phyloP scores from a whole-genome alignment of 53 echinoderm and acorn worm genomes.

The Holothuria scabra region DNA sequence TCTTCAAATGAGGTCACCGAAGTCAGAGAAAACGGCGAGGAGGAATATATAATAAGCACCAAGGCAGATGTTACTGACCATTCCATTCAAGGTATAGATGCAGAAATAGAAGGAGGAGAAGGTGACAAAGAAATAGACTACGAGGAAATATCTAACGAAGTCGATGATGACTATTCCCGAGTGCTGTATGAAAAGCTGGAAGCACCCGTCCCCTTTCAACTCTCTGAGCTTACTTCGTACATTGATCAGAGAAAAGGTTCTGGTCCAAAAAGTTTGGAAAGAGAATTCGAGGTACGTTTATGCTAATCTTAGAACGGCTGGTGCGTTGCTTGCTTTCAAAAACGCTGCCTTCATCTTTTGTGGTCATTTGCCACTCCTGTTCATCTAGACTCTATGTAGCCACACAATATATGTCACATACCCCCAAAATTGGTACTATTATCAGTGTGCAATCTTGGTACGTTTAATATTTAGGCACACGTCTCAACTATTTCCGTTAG shows the following conservation, averaged over 20 bases:
- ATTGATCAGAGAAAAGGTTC: not conserved
- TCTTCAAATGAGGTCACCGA: no score
- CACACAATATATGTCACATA: no score
- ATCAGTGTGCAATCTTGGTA: no score
- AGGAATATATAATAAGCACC: not conserved
- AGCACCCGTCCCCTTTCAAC: not conserved
- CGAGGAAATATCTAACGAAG: conserved; percentile 1
- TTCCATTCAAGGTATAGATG: not conserved
- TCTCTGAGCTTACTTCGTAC: not conserved
- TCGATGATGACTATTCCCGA: not conserved
- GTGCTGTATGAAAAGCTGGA: conserved; percentile 2
- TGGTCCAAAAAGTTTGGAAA: conserved; percentile 2
- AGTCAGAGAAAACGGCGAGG: no score
- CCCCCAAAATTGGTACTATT: no score
- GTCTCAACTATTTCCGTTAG: no score
- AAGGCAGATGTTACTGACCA: not conserved
- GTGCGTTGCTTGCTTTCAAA: no score
- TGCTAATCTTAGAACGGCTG: no score
- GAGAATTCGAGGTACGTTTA: conserved; percentile 5
- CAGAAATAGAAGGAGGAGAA: not conserved
- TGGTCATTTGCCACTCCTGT: no score
- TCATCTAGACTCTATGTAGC: no score
- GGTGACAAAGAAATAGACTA: not conserved
- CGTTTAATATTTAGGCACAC: no score
- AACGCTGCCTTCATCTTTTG: no score